These are phyloP conservation scores for Enteromius viviparus DNA, from an alignment of 2,797 vertebrate genomes.

Conservation along the genomic window DNA sequence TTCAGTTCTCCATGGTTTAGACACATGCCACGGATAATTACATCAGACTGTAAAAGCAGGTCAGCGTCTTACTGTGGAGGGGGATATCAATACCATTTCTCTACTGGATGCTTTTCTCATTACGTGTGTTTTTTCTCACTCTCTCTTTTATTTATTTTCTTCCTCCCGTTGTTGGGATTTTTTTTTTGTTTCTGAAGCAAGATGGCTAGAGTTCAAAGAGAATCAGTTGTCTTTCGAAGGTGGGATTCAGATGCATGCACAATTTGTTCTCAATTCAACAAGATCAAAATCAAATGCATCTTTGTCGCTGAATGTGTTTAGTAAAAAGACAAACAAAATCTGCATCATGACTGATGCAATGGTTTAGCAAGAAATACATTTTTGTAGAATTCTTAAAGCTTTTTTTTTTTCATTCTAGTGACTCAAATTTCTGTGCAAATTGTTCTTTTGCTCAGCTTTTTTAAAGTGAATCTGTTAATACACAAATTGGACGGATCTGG, in stretches of 20 bases:
- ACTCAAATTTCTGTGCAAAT: neutral
- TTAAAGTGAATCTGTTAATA: too few relatives aligned
- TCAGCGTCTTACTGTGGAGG: constrained; percentile 40
- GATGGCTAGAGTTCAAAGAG: neutral
- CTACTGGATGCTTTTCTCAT: constrained; percentile 10
- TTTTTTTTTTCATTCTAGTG: too few relatives aligned
- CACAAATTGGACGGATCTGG: too few relatives aligned
- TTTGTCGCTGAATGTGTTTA: neutral
- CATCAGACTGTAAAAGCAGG: constrained; percentile 56
- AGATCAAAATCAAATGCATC: constrained; percentile 14
- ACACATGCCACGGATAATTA: constrained; percentile 61
- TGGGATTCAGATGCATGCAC: neutral
- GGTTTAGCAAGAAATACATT: neutral
- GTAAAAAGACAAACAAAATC: neutral
- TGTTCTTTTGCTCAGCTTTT: neutral
- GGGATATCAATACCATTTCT: constrained; percentile 55
- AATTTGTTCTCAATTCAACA: constrained; percentile 15
- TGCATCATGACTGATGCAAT: neutral
- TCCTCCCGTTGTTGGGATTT: neutral
- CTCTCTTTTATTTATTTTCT: neutral
- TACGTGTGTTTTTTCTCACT: constrained; percentile 3
- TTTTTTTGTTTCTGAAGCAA: neutral
- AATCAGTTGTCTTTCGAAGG: neutral
- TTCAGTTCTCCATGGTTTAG: constrained; percentile 49
- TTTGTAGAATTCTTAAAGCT: neutral